Evolutionary conservation across 1,140 invertebrate species (phyloP).

Genomic region (Bombus sibiricus): DNA sequence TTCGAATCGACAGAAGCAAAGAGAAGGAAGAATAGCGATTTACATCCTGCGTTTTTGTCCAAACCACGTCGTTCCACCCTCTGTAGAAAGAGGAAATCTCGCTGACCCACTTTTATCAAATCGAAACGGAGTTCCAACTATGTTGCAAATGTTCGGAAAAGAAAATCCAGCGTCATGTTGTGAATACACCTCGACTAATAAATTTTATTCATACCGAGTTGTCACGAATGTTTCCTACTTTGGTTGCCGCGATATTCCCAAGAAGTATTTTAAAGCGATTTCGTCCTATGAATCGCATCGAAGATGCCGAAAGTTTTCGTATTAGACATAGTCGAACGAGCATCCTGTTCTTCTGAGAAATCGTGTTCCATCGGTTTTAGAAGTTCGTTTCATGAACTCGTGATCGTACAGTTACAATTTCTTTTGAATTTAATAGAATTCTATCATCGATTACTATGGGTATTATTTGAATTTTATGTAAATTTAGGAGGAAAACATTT

Average conservation of each 20-base stretch:
- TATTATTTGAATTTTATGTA: background rate
- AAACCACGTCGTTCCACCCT: background rate
- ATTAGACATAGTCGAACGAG: background rate
- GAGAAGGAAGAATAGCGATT: constrained; percentile 20
- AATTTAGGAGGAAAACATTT: background rate
- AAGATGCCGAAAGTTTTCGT: background rate
- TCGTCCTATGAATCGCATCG: background rate
- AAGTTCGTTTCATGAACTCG: background rate
- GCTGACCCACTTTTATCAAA: constrained; percentile 30
- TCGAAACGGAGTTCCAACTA: constrained; percentile 1
- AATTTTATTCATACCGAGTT: constrained; percentile 31
- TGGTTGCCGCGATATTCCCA: background rate
- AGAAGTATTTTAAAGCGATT: constrained; percentile 19
- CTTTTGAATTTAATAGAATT: background rate
- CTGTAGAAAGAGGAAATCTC: background rate
- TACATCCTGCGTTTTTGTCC: constrained; percentile 37
- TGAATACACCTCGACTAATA: constrained; percentile 9
- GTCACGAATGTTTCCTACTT: constrained; percentile 23
- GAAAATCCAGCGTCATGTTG: background rate
- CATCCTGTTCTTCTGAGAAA: background rate
- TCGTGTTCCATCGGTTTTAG: background rate
- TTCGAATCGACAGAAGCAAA: background rate
- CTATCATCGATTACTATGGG: background rate
- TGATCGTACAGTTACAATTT: too few species aligned
- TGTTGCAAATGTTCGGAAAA: background rate